Conservation (phyloP, 2,888 invertebrate species). For the Callimorpha dominula region DNA sequence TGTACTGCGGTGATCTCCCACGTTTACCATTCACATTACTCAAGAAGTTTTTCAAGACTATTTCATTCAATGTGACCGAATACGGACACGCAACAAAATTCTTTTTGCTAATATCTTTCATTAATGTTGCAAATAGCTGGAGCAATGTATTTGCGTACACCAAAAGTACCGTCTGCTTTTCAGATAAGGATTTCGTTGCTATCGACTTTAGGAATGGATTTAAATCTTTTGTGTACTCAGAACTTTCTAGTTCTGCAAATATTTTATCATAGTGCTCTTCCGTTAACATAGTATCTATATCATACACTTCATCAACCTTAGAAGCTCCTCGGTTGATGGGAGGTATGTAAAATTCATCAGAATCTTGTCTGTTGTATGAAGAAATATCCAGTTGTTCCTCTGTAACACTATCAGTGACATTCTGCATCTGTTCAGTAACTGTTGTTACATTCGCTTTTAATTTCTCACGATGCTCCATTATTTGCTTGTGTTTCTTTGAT, state of each 20-base stretch:
- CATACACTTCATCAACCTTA: conserved; percentile 79
- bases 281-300: conserved; percentile 76
- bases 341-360: conserved; percentile 81
- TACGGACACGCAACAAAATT: conserved; percentile 59
- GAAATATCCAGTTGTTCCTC: conserved; percentile 72
- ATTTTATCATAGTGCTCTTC: conserved; percentile 72
- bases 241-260: conserved; percentile 62
- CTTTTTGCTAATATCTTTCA: conserved; percentile 66
- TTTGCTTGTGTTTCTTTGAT: conserved; percentile 87
- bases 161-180: conserved; percentile 61
- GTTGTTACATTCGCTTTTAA: conserved; percentile 86
- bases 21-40: conserved; percentile 57
- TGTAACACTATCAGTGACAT: conserved; percentile 76
- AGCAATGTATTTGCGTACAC: conserved; percentile 70
- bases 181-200: conserved; percentile 49
- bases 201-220: conserved; percentile 61
- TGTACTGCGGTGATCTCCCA: conserved; percentile 65
- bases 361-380: conserved; percentile 66
- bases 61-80: conserved; percentile 70
- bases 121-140: conserved; percentile 54
- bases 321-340: conserved; percentile 81
- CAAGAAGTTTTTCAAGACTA: conserved; percentile 67
- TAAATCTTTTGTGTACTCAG: conserved; percentile 60
- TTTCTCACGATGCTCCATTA: conserved; percentile 87
- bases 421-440: conserved; percentile 86